A percentile compares a stretch with the other conserved stretches of the same genome.
phyloP scores from a whole-genome alignment of 2,797 vertebrate species.

The Mormyrops attenuatus region DNA sequence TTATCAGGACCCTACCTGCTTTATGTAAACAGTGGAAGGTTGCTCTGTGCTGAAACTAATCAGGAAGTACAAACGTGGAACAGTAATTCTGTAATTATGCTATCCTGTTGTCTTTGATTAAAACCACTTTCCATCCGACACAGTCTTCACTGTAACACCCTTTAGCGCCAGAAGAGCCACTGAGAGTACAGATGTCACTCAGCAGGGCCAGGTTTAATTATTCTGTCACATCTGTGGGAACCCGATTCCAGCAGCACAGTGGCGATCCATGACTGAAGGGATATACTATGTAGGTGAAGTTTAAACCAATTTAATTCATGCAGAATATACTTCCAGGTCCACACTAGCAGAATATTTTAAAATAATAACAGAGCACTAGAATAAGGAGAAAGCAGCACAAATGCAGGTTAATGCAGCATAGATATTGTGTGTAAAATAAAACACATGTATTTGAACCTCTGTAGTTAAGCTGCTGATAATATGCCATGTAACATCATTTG shows the following conservation, averaged over 20 bases:
- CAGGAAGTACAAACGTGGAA: background rate
- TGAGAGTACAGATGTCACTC: conserved; percentile 16
- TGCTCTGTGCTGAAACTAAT: background rate
- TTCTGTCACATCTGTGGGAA: conserved; percentile 11
- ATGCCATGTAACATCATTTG: background rate
- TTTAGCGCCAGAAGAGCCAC: background rate
- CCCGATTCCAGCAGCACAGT: background rate
- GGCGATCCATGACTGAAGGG: background rate
- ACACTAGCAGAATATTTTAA: background rate
- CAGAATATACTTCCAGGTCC: background rate
- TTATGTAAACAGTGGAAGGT: background rate
- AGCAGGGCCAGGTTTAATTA: background rate
- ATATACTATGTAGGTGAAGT: background rate
- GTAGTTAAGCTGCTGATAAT: background rate
- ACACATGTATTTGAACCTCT: background rate
- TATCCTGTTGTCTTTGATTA: conserved; percentile 15
- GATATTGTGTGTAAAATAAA: background rate
- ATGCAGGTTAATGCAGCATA: background rate
- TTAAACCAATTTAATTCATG: background rate
- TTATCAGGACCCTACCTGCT: background rate
- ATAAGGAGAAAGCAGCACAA: background rate
- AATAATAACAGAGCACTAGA: background rate
- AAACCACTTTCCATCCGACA: background rate
- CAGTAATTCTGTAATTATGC: background rate
- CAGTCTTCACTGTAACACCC: background rate